phyloP scores from a whole-genome alignment of 2,113 vertebrate genomes.

The Mustelus asterias region DNA sequence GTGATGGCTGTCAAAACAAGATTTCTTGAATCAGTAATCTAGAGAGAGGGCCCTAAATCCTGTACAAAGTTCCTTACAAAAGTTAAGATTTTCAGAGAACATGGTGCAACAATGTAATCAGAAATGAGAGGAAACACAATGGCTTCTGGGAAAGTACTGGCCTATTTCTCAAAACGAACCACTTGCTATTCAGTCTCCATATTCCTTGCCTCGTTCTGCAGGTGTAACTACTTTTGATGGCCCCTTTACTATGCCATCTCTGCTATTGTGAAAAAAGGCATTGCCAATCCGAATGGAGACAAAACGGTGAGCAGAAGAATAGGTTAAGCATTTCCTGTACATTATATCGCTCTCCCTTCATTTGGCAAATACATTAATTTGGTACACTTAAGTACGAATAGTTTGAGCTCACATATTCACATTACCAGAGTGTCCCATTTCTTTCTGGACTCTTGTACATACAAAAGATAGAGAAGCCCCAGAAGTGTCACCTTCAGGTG shows the following conservation, averaged over 20 bases:
- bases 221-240: background rate
- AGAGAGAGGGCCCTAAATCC: background rate
- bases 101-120: background rate
- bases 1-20: conserved; percentile 23
- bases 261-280: background rate
- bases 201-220: background rate
- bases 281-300: background rate
- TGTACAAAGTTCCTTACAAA: conserved; percentile 17
- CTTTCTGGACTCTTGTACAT: background rate
- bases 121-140: conserved; percentile 6
- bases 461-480: background rate
- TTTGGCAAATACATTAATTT: background rate
- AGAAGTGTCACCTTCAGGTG: conserved; percentile 8
- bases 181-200: background rate
- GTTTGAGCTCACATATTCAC: conserved; percentile 16
- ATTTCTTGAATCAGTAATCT: background rate
- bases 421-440: conserved; percentile 19
- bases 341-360: background rate
- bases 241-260: background rate
- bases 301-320: conserved; percentile 7
- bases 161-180: background rate
- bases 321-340: conserved; percentile 20
- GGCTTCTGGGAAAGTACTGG: background rate
- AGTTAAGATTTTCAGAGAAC: background rate
- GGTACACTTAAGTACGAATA: background rate